Evolutionary conservation across 2,888 invertebrate species (phyloP), one percentile per base, ranked within the genome.

Genomic region (Clanis bilineata): DNA sequence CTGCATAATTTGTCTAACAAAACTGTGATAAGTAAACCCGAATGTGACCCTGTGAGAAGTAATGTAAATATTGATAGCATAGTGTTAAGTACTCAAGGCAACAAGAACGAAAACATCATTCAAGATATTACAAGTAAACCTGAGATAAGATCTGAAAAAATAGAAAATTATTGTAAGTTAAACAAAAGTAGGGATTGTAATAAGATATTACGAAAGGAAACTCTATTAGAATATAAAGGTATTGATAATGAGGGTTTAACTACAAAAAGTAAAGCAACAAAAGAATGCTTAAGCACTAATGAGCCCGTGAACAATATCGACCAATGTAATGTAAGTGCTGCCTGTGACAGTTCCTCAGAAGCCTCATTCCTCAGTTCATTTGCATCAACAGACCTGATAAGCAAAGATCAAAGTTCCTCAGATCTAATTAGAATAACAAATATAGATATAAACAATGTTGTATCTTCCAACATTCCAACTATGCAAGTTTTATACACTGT

Each of bases 141-240:
- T 79, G 85, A 84, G 73, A 67, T 68, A 68, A 92, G 90, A 90
- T 91, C 91, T 91, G 90, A 91, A 63, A 90, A 83, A 85, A 80
- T 92, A 71, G 90, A 90, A 76, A 92, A 92, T 79, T 92, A 88
- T 83, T 92, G 92, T 87, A 92, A 91, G 81, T 83, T 92, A 79
- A 92, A 92, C 79, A 92, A 92, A 80, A 90, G 88, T 82, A 85
- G 90, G 80, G 91, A 92, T 69, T 81, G 71, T 76, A 85, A 82
- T 78, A 82, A 80, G 70, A 69, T 72, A 64, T 70, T 76, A 66
- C 70, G 62, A 70, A 86, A 82, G 64, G 83, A 80, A 69, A 83
- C 73, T 63, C 59, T 67, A 64, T 55, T 66, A 62, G 77, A 80
- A 60, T 69, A 65, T 56, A 71, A 67, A 59, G 60, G 39, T 15